Evolutionary conservation across 1,140 invertebrate species (phyloP).

Genomic region (Formica exsecta): DNA sequence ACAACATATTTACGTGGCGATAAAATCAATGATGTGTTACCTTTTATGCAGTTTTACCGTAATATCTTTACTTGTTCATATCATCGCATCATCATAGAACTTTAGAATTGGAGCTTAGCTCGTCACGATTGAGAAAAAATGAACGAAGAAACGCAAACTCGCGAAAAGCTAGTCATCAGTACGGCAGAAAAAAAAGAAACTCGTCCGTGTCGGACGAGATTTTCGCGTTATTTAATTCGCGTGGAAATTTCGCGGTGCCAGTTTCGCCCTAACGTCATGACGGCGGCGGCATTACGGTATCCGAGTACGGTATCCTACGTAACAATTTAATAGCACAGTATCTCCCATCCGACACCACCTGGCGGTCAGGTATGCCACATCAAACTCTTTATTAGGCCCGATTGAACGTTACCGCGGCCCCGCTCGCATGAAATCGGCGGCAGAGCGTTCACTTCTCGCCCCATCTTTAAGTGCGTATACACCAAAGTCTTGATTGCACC

Average conservation of each 20-base stretch:
- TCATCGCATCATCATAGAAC: constrained; percentile 2
- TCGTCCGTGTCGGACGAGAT: constrained; percentile 1
- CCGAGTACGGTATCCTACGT: constrained; percentile 68
- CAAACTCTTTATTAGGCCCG: constrained; percentile 78
- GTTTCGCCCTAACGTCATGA: constrained; percentile 18
- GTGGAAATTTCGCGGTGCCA: constrained; percentile 35
- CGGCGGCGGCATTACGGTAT: constrained; percentile 45
- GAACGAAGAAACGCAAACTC: constrained; percentile 43
- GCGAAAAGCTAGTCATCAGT: constrained; percentile 48
- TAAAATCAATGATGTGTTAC: too few relatives aligned
- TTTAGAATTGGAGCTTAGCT: background rate
- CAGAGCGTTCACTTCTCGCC: constrained; percentile 19
- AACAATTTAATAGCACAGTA: constrained; percentile 80
- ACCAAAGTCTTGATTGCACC: background rate
- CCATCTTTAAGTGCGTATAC: background rate
- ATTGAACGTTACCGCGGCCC: constrained; percentile 74
- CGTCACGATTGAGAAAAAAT: constrained; percentile 41
- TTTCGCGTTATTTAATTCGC: constrained; percentile 36
- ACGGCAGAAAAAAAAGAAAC: constrained; percentile 1
- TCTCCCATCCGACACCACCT: constrained; percentile 72
- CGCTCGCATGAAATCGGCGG: constrained; percentile 30
- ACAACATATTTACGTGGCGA: too few relatives aligned
- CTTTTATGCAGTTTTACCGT: background rate
- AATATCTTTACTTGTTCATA: constrained; percentile 46
- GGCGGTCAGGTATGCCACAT: constrained; percentile 71